These are phyloP conservation scores for Leptarthrus brevirostris DNA, from an alignment of 2,888 invertebrate species.

Conservation along the genomic window DNA sequence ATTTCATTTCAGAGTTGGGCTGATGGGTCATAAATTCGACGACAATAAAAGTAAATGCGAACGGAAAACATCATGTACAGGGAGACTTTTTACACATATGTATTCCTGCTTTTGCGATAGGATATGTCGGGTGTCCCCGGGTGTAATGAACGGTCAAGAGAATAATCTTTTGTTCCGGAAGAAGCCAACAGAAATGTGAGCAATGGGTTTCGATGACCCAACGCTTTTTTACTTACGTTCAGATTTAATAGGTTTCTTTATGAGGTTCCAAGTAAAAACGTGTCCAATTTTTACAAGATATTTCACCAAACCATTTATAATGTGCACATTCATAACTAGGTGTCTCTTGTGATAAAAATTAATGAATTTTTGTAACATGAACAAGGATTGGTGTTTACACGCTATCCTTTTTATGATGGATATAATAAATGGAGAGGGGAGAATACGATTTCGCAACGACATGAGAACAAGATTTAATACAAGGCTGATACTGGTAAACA, in stretches of 20 bases:
- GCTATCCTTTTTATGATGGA: too few relatives aligned
- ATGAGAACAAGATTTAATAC: too few relatives aligned
- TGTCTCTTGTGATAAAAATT: conserved; percentile 29
- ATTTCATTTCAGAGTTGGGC: conserved; percentile 28
- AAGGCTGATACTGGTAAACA: too few relatives aligned
- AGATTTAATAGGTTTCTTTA: conserved; percentile 28
- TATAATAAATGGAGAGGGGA: too few relatives aligned
- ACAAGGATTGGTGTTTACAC: background rate
- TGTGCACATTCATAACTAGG: background rate
- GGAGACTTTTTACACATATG: background rate
- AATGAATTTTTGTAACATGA: conserved; percentile 20
- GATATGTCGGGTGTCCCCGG: background rate
- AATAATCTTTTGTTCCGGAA: background rate
- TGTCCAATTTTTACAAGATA: background rate
- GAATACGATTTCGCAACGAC: too few relatives aligned
- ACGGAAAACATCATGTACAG: conserved; percentile 22
- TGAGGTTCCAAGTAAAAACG: conserved; percentile 13
- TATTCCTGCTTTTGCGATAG: background rate
- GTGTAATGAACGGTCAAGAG: conserved; percentile 20
- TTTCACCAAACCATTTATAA: conserved; percentile 1
- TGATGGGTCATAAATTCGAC: conserved; percentile 46
- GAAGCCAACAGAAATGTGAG: background rate
- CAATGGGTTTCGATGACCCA: conserved; percentile 15
- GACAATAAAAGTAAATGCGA: conserved; percentile 48
- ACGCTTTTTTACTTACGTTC: conserved; percentile 9